A percentile compares a stretch with the other conserved stretches of the same genome.
Conservation (phyloP, 2,797 vertebrate species). For the Eulemur albifrons region DNA sequence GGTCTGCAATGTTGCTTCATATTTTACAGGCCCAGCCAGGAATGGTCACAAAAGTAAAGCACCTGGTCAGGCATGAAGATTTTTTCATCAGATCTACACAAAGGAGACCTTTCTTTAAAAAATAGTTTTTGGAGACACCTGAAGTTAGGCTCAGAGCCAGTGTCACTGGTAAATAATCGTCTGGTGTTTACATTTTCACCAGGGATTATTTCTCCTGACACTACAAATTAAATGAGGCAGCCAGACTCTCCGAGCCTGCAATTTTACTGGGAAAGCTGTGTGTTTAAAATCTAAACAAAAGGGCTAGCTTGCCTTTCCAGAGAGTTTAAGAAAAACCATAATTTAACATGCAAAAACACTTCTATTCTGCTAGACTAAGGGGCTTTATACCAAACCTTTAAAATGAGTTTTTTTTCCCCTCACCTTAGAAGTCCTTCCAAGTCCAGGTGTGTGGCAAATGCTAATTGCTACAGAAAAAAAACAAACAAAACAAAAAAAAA, state of each 20-base stretch:
- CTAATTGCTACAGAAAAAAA: background rate
- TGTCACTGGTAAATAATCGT: slow-evolving; percentile 70
- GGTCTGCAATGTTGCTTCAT: background rate
- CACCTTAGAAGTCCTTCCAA: background rate
- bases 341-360: background rate
- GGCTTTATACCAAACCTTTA: background rate
- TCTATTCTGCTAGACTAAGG: background rate
- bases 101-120: slow-evolving; percentile 15
- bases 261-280: background rate
- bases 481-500: slow-evolving; percentile 37
- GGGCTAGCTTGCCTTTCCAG: background rate
- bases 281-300: slow-evolving; percentile 50
- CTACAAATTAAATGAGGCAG: slow-evolving; percentile 71
- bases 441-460: background rate
- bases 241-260: background rate
- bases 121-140: slow-evolving; percentile 16
- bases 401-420: background rate
- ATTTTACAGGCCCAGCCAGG: background rate
- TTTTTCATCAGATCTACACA: slow-evolving; percentile 4
- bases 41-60: background rate
- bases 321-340: background rate
- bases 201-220: slow-evolving; percentile 67
- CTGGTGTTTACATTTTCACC: slow-evolving; percentile 41
- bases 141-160: slow-evolving; percentile 50
- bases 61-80: background rate